A percentile compares a stretch with the other conserved stretches of the same genome.
These are phyloP conservation scores for Cyphomyrmex costatus DNA, from an alignment of 1,140 invertebrate species.

Conservation along the genomic window DNA sequence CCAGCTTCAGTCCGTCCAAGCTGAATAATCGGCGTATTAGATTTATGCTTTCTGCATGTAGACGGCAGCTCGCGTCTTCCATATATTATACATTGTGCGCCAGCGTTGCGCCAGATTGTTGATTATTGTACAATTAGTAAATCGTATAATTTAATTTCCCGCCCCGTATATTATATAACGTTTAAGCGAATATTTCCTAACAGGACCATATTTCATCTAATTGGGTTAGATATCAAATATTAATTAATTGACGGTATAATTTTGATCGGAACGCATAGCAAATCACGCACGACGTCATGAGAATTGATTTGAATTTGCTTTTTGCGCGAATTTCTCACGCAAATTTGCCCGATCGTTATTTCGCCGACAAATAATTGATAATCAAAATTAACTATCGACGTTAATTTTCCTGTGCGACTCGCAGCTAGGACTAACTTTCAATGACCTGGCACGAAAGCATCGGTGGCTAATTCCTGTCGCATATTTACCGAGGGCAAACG, in stretches of 20 bases:
- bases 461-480: conserved; percentile 1
- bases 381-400: conserved; percentile 42
- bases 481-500: conserved; percentile 29
- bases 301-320: conserved; percentile 32
- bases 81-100: neutral
- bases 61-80: neutral
- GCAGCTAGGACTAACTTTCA: neutral
- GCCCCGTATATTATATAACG: neutral
- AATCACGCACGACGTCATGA: neutral
- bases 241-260: conserved; percentile 45
- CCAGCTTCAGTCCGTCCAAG: neutral
- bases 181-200: conserved; percentile 1
- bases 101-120: neutral
- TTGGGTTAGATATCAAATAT: conserved; percentile 39
- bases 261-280: neutral
- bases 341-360: conserved; percentile 34
- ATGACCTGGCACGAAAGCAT: neutral
- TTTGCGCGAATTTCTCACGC: neutral
- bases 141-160: conserved; percentile 36
- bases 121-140: conserved; percentile 22
- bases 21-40: neutral
- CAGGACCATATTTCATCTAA: conserved; percentile 35
- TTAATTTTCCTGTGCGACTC: conserved; percentile 9
- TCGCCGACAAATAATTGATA: conserved; percentile 46
- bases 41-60: neutral